A percentile compares a stretch with the other conserved stretches of the same genome.
These are phyloP conservation scores for Formica aserva DNA, from an alignment of 2,888 invertebrate species.

Conservation along the genomic window DNA sequence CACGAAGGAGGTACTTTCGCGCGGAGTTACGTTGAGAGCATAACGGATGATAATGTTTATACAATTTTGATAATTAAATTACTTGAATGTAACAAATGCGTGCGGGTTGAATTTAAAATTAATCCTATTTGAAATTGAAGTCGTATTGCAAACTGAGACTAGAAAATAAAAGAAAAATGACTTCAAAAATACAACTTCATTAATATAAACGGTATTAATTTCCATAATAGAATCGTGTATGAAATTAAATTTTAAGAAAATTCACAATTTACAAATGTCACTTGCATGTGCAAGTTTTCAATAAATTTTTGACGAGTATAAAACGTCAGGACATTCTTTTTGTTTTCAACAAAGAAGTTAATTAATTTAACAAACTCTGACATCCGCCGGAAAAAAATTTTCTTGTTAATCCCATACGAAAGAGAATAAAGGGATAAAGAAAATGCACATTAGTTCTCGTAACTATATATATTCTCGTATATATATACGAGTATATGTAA, in stretches of 20 bases:
- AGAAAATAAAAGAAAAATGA: neutral
- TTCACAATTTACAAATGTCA: neutral
- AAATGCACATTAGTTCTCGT: neutral
- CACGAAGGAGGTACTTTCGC: neutral
- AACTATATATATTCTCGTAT: neutral
- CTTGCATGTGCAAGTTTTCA: neutral
- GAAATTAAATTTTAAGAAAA: neutral
- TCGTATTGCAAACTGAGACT: neutral
- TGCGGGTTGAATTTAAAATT: neutral
- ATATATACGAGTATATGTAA: too few relatives aligned
- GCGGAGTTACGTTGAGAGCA: too few relatives aligned
- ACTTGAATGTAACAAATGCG: neutral
- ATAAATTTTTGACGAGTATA: neutral
- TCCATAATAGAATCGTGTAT: neutral
- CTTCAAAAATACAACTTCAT: neutral
- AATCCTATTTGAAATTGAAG: neutral
- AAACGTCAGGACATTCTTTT: neutral
- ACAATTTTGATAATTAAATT: neutral
- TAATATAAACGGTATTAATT: neutral
- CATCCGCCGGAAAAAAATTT: neutral
- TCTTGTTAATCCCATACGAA: neutral
- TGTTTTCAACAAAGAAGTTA: neutral
- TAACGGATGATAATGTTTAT: neutral
- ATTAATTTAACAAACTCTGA: neutral
- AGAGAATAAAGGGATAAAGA: neutral